Evolutionary conservation across 2,797 vertebrate species (phyloP), one percentile per base, ranked within the genome.

Genomic region (Sebastolobus altivelis): DNA sequence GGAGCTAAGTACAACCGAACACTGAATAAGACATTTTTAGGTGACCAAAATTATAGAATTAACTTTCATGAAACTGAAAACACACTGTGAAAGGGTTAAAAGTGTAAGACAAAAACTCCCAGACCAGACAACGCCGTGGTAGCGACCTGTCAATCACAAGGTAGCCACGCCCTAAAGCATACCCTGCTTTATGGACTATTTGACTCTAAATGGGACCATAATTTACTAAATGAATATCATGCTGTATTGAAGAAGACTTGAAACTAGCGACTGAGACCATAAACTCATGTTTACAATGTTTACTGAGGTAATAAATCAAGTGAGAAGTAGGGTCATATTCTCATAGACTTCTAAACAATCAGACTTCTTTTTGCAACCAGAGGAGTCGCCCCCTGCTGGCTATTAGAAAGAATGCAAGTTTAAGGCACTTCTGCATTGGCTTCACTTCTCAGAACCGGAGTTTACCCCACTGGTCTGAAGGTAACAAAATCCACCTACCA

Each of bases 291-390:
- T 49, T n/a, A 20, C 18, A 20, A 49, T 49, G 46, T 49, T 49
- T 49, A 49, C 18, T 49, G 46, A 49, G 18, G 46, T n/a, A 49
- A 49, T 49, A 49, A 49, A 49, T 49, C 46, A 20, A 49, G 18
- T n/a, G 18, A n/a, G 46, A n/a, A 20, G 18, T 0, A 49, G 18
- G 18, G 0, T n/a, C 18, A 49, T 49, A 8, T 49, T 49, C 46
- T n/a, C 46, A 49, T 49, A 9, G 46, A 49, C 46, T 49, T 49
- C 46, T 20, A 49, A 18, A 49, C 43, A 49, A 49, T 49, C 43
- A 49, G 16, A 49, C 43, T 49, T 49, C 16, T 49, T 49, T 4
- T 49, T 49, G 43, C 43, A 49, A 49, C 43, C 43, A 49, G 43
- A 49, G 43, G 43, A 49, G 43, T 49, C 16, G 7, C 43, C 43